These are phyloP conservation scores for Hippocampus kuda DNA, from an alignment of 2,797 vertebrate species.

Conservation along the genomic window DNA sequence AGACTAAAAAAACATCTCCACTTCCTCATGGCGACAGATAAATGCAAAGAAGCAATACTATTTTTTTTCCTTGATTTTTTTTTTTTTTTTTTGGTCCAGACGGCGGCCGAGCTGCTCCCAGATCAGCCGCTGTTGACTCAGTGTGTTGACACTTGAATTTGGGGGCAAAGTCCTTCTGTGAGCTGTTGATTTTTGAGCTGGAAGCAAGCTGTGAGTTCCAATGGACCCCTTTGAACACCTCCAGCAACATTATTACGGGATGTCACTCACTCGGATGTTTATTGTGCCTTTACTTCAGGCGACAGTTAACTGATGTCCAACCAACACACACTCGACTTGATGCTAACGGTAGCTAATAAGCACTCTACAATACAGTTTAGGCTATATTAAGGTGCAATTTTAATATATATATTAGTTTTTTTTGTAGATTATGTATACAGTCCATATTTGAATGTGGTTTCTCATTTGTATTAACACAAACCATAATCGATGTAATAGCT, in stretches of 20 bases:
- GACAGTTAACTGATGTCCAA: not conserved
- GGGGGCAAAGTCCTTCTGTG: conserved; percentile 71
- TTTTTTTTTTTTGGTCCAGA: not conserved
- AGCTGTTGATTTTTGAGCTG: conserved; percentile 75
- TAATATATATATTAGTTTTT: not conserved
- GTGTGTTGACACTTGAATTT: conserved; percentile 77
- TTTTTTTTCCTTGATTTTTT: not conserved
- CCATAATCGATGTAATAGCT: too few species aligned
- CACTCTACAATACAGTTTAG: not conserved
- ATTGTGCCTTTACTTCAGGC: not conserved
- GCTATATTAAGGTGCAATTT: not conserved
- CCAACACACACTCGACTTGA: not conserved
- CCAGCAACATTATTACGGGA: not conserved
- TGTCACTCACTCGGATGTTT: not conserved
- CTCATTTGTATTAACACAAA: too few species aligned
- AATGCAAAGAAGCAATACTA: not conserved
- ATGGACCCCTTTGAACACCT: conserved; percentile 9
- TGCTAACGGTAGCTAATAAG: not conserved
- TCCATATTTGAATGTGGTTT: too few species aligned
- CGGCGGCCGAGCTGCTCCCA: conserved; percentile 8
- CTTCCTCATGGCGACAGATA: not conserved
- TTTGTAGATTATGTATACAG: not conserved
- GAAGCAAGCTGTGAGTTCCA: conserved; percentile 70
- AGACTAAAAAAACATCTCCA: not conserved
- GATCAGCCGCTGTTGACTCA: conserved; percentile 66